Conservation (phyloP, 2,888 invertebrate species). For the Gortyna flavago region DNA sequence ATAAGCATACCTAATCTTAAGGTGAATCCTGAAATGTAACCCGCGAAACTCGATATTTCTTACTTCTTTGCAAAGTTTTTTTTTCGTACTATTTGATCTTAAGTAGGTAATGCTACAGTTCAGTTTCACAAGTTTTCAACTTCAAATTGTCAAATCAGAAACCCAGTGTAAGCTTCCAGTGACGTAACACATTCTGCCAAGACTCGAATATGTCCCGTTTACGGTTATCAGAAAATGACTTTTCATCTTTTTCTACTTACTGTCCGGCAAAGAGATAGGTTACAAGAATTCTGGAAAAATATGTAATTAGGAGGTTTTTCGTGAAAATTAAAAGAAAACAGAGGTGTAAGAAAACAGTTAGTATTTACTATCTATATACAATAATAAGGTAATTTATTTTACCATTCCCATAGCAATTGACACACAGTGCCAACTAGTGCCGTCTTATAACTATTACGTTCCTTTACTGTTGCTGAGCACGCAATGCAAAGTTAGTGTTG, state of each 20-base stretch:
- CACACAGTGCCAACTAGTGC: constrained; percentile 75
- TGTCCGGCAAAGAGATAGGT: not conserved
- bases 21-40: no score
- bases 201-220: not conserved
- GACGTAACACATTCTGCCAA: not conserved
- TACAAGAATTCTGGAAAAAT: not conserved
- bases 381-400: constrained; percentile 43
- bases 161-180: not conserved
- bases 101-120: no score
- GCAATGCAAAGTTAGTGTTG: constrained; percentile 57
- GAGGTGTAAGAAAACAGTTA: not conserved
- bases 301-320: not conserved
- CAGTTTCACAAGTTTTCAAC: no score
- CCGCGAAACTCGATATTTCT: no score
- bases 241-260: not conserved
- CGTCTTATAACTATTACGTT: constrained; percentile 68
- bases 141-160: not conserved
- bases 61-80: no score
- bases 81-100: no score
- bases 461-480: constrained; percentile 71
- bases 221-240: not conserved
- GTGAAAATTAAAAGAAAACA: not conserved
- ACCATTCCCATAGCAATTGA: constrained; percentile 65
- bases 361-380: constrained; percentile 7
- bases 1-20: no score